phyloP scores from a whole-genome alignment of 1,140 invertebrate species.

The Vollenhovia emeryi region DNA sequence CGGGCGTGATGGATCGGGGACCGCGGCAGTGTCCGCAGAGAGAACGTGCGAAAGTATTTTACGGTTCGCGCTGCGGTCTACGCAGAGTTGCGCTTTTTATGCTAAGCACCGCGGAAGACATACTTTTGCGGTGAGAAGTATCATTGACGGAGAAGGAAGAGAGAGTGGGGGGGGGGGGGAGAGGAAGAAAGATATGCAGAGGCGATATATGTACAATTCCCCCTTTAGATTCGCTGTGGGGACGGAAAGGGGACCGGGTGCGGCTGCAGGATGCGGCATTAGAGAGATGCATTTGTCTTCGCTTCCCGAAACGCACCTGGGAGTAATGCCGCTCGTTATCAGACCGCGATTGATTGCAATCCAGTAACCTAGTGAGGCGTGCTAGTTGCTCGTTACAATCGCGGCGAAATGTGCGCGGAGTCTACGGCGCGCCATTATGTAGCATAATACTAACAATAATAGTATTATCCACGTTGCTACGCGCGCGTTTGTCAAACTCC shows the following conservation, averaged over 20 bases:
- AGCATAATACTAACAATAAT: neutral
- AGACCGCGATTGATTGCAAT: conserved; percentile 29
- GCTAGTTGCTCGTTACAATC: neutral
- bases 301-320: conserved; percentile 21
- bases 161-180: neutral
- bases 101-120: conserved; percentile 7
- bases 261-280: neutral
- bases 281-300: conserved; percentile 46
- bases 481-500: neutral
- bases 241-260: neutral
- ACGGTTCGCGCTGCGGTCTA: neutral
- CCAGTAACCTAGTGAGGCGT: conserved; percentile 37
- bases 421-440: neutral
- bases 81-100: conserved; percentile 8
- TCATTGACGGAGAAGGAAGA: neutral
- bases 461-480: neutral
- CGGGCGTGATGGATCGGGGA: neutral
- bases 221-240: neutral
- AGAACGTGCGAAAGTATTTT: conserved; percentile 16
- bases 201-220: conserved; percentile 26
- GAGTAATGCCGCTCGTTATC: conserved; percentile 39
- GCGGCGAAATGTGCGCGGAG: conserved; percentile 5
- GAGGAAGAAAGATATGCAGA: neutral
- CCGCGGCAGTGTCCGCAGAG: neutral
- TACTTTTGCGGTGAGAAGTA: conserved; percentile 25